These are phyloP conservation scores for Pterocles burchelli DNA, from an alignment of 2,113 vertebrate species.

Conservation along the genomic window DNA sequence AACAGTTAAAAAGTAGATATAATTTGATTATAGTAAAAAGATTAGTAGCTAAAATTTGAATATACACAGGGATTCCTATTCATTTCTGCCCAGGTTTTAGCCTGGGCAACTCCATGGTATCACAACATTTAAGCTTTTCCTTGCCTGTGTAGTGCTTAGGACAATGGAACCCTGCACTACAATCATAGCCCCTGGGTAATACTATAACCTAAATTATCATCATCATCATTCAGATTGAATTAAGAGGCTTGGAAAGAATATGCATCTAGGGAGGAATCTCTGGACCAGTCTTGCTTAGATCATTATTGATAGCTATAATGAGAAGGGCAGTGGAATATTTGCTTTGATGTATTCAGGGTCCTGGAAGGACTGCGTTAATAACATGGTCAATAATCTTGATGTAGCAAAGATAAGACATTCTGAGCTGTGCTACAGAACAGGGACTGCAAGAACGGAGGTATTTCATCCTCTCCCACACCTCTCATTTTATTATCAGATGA, in stretches of 20 bases:
- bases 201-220: conserved; percentile 54
- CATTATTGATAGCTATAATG: conserved; percentile 20
- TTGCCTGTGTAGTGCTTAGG: background rate
- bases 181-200: background rate
- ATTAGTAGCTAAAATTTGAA: background rate
- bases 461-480: conserved; percentile 38
- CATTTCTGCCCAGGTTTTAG: background rate
- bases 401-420: background rate
- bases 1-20: background rate
- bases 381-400: conserved; percentile 16
- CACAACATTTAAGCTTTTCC: background rate
- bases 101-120: background rate
- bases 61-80: background rate
- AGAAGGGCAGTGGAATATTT: conserved; percentile 41
- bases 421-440: background rate
- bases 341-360: conserved; percentile 18
- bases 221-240: conserved; percentile 58
- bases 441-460: background rate
- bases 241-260: conserved; percentile 47
- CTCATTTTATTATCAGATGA: conserved; percentile 58
- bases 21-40: background rate
- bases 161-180: background rate
- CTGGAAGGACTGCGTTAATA: background rate
- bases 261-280: conserved; percentile 41
- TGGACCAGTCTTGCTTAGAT: conserved; percentile 4